Evolutionary conservation across 1,140 invertebrate species (phyloP).

Genomic region (Watersipora subatra): DNA sequence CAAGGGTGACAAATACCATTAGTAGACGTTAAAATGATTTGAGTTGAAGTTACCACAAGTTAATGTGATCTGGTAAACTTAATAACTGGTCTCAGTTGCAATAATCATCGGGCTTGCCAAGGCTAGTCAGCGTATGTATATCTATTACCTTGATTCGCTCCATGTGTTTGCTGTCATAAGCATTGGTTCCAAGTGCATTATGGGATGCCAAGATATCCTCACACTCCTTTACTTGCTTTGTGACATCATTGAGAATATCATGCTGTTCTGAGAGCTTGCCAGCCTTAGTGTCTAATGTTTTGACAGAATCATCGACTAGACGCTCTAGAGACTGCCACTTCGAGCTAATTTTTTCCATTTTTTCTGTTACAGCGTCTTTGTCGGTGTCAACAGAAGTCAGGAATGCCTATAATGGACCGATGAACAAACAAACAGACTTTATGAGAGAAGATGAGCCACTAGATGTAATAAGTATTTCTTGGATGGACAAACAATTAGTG

Average conservation of each 20-base stretch:
- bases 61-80: too few species aligned
- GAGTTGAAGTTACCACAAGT: too few species aligned
- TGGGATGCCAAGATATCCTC: conserved; percentile 73
- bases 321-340: conserved; percentile 58
- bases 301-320: conserved; percentile 42
- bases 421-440: too few species aligned
- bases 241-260: conserved; percentile 46
- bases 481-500: too few species aligned
- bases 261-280: conserved; percentile 67
- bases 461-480: too few species aligned
- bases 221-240: conserved; percentile 59
- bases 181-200: conserved; percentile 60
- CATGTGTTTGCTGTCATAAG: conserved; percentile 64
- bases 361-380: conserved; percentile 70
- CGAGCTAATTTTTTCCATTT: conserved; percentile 62
- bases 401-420: conserved; percentile 32
- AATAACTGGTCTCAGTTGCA: too few species aligned
- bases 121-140: too few species aligned
- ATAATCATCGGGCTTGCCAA: too few species aligned
- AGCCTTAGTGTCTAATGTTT: conserved; percentile 69
- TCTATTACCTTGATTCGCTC: conserved; percentile 66
- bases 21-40: too few species aligned
- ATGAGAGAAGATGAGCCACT: too few species aligned
- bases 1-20: too few species aligned
- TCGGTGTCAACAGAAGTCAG: conserved; percentile 68